These are phyloP conservation scores for Synaphobranchus kaupii DNA, from an alignment of 2,797 vertebrate genomes.

Conservation along the genomic window DNA sequence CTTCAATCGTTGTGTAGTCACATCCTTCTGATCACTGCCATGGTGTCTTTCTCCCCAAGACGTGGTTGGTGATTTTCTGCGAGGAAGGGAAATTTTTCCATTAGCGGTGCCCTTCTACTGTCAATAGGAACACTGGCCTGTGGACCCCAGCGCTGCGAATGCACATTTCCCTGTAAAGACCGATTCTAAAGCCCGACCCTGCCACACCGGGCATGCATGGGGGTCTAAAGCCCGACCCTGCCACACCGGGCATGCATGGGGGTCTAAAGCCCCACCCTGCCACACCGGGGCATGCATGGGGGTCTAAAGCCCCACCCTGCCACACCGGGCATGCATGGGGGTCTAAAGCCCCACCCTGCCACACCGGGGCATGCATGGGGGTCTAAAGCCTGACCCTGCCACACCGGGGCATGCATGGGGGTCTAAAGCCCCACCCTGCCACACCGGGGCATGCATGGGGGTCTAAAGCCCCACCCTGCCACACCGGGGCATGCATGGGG, in stretches of 20 bases:
- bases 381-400: no score
- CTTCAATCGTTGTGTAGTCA: neutral
- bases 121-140: neutral
- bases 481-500: no score
- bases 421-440: no score
- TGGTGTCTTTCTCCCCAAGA: constrained; percentile 55
- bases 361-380: no score
- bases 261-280: neutral
- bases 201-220: neutral
- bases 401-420: no score
- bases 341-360: no score
- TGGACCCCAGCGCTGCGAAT: neutral
- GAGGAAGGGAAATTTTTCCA: constrained; percentile 29
- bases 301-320: no score
- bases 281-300: no score
- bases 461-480: no score
- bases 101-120: neutral
- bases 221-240: neutral
- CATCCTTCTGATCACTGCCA: constrained; percentile 54
- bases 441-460: no score
- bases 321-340: no score
- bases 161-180: neutral
- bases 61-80: constrained; percentile 63
- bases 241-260: neutral
- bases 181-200: neutral